phyloP scores from a whole-genome alignment of 2,113 vertebrate genomes.

The Tachuris rubrigastra region DNA sequence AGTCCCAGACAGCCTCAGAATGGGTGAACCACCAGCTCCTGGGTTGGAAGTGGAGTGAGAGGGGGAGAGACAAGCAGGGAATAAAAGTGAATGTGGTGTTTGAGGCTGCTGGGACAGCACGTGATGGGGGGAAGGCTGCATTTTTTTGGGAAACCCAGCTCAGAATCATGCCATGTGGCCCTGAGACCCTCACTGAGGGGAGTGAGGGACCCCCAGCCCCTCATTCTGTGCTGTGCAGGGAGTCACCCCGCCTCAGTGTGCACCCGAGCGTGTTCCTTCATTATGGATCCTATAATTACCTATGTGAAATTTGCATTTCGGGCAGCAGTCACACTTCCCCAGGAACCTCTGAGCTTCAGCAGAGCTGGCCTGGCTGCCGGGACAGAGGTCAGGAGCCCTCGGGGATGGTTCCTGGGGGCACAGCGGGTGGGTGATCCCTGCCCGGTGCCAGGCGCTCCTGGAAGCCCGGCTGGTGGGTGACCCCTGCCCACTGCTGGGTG shows the following conservation, averaged over 20 bases:
- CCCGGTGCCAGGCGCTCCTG: background rate
- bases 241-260: rapidly evolving
- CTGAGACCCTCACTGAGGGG: background rate
- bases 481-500: background rate
- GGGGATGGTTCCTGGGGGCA: background rate
- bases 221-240: rapidly evolving
- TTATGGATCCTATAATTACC: rapidly evolving
- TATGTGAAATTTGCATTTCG: rapidly evolving
- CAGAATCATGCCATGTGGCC: rapidly evolving
- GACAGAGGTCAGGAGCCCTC: rapidly evolving
- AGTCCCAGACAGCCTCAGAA: background rate
- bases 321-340: rapidly evolving
- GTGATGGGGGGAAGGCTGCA: rapidly evolving
- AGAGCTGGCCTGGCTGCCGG: background rate
- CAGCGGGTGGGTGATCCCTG: background rate
- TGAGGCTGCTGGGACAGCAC: background rate
- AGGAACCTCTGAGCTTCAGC: rapidly evolving
- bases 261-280: rapidly evolving
- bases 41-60: background rate
- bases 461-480: background rate
- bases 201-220: background rate
- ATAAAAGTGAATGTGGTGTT: rapidly evolving
- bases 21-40: background rate
- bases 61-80: background rate
- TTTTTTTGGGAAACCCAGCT: background rate